Percentiles rank a stretch among this genome's conserved stretches.
Conservation (phyloP, 1,140 invertebrate genomes). For the Meloidogyne hapla region DNA sequence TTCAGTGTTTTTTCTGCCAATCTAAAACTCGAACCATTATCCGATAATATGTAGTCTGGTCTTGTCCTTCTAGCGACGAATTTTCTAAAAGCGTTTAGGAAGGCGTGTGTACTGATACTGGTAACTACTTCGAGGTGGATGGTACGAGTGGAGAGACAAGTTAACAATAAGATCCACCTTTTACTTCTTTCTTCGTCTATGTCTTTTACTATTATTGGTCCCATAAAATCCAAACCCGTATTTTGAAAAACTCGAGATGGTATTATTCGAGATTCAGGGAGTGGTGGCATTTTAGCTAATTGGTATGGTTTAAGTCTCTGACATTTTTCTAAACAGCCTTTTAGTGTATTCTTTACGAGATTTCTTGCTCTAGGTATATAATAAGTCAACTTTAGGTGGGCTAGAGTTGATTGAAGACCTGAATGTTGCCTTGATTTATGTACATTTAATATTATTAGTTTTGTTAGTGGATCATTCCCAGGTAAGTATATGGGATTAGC, state of each 20-base stretch:
- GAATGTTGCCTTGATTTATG: neutral
- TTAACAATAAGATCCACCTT: slow-evolving; percentile 1
- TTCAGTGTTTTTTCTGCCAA: neutral
- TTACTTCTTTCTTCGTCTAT: neutral
- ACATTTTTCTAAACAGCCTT: neutral
- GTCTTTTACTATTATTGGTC: neutral
- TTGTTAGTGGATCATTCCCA: neutral
- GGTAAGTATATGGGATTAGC: neutral
- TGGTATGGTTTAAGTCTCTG: neutral
- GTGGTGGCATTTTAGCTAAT: neutral
- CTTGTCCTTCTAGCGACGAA: slow-evolving; percentile 10
- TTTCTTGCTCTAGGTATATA: neutral
- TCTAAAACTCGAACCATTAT: neutral
- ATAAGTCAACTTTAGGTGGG: neutral
- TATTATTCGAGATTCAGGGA: neutral
- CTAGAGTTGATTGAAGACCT: neutral
- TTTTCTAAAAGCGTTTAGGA: slow-evolving; percentile 7
- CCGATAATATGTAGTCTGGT: neutral
- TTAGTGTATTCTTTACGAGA: neutral
- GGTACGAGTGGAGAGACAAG: neutral
- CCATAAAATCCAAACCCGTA: neutral
- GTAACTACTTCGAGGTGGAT: slow-evolving; percentile 7
- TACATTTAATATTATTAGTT: neutral
- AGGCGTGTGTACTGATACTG: neutral
- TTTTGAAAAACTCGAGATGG: neutral